Base-by-base conservation (phyloP, 2,888 invertebrate genomes). In the Eustalomyia histrio region DNA sequence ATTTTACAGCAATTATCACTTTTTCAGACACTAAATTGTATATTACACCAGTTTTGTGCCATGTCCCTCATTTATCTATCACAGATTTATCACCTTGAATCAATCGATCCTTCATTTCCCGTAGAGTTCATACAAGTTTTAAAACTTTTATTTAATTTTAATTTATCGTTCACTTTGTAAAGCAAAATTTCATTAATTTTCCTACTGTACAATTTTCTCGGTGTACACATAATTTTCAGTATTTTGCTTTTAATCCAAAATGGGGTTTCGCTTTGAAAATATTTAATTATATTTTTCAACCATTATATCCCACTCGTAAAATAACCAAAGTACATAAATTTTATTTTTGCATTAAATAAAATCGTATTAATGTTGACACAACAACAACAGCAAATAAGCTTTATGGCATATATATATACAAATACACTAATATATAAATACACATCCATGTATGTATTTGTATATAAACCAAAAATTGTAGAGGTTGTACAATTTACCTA, bases 321-420 rank as follows among this genome's bases (percentile, higher is more conserved):
- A 16, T 53, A 39, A 12, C 8, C 43, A 64, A 43, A 35, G 60
- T 43, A 50, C 55, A 67, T 67, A 75, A 58, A 74, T 79, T 79
- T 75, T 39, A 60, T 60, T 79, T 73, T 73, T 74, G 39, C 64
- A 33, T 79, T 79, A 53, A 53, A 71, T 60, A 47, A 55, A 75
- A 74, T 79, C 53, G 69, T 69, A 79, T 79, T 71, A 74, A 47
- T 71, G 79, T 71, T 71, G 74, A 61, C 65, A 65, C 60, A 21
- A 17, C 60, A 21, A 17, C 24, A 21, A 17, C 60, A 21, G n/a
- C 24, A 76, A 18, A 71, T 57, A 63, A 1, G 5, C 14, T 53
- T 67, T 57, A 65, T 39, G 39, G 2, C 6, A 12, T 39, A 39
- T 14, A 39, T 14, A 12, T 39, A 39, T 12, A 39, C 39, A 39